Percentiles rank a stretch among this genome's conserved stretches.
These are phyloP conservation scores for Nematolebias whitei DNA, from an alignment of 2,113 vertebrate species.

Conservation along the genomic window DNA sequence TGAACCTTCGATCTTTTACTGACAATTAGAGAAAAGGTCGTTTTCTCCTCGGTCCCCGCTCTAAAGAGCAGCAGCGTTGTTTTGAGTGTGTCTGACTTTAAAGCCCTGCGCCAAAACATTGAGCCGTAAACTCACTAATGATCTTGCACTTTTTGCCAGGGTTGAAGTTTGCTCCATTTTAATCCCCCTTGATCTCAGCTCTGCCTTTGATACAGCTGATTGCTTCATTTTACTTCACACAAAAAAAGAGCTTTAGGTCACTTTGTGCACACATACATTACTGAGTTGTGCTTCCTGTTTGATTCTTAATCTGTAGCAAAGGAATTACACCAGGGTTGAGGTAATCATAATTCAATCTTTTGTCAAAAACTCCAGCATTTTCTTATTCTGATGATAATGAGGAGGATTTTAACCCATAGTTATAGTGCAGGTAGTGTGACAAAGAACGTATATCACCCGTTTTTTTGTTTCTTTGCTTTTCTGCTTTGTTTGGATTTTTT, in stretches of 20 bases:
- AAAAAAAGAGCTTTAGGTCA: constrained; percentile 19
- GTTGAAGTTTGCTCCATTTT: constrained; percentile 27
- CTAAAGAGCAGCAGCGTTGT: constrained; percentile 25
- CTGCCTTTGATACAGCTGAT: constrained; percentile 42
- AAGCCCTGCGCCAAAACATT: constrained; percentile 29
- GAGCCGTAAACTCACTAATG: constrained; percentile 46
- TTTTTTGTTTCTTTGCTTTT: too few relatives aligned
- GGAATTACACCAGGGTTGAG: too few relatives aligned
- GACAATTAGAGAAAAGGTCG: constrained; percentile 7
- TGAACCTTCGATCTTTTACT: constrained; percentile 16
- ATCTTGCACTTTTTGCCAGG: constrained; percentile 29
- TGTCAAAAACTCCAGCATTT: too few relatives aligned
- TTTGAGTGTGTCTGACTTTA: constrained; percentile 39
- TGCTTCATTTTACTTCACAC: constrained; percentile 36
- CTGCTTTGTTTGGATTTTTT: too few relatives aligned
- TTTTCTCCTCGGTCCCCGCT: constrained; percentile 10
- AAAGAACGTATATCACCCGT: too few relatives aligned
- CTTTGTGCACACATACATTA: constrained; percentile 3
- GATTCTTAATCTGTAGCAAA: not conserved
- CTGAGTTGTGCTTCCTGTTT: not conserved
- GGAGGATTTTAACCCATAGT: too few relatives aligned
- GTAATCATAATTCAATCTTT: too few relatives aligned
- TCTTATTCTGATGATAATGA: too few relatives aligned
- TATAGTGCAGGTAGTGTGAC: too few relatives aligned
- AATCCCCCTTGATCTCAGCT: constrained; percentile 46